Evolutionary conservation across 2,113 vertebrate genomes (phyloP), one percentile per base, ranked within the genome.

Genomic region (Prunella fulvescens): DNA sequence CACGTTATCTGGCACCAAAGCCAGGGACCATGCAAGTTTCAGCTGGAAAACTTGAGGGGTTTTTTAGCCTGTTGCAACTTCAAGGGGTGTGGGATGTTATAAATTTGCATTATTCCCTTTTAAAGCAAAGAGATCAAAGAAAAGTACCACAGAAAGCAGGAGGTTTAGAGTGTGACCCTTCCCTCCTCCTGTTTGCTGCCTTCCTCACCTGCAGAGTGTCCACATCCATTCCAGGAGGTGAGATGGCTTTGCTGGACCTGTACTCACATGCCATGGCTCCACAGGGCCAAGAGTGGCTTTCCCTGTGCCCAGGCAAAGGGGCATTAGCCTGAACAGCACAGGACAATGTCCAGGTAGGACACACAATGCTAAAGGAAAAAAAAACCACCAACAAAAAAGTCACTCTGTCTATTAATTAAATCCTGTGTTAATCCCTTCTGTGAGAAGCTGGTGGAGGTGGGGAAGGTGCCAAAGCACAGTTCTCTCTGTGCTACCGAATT

Each of bases 1-100:
- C 72, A 78, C 48, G 84, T 78, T 56, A 80, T 35, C 86, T 93
- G 88, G 90, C 92, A 96, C 40, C 44, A 72, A 88, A 81, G 28
- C 50, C 78, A 48, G 66, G 83, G 48, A 79, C 19, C 1, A 57
- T 35, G 57, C 78, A 69, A 95, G 73, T 58, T 90, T 73, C 84
- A 71, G 28, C 58, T 28, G 56, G 66, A 92, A 83, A 95, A 81
- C 72, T 37, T 60, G 56, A 4, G 6, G 56, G 57, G 22, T 24
- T 83, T 17, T 0, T 87, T n/a, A 82, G 53, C 57, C 61, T 4
- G 0, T 25, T 85, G 88, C 17, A 1, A 65, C 89, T 96, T 81
- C 72, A 53, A 74, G 60, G 64, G 51, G 28, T 13, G 7, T 53
- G 53, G 67, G 56, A 33, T 5, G 15, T 24, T 12, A 76, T 16